Percentiles rank a stretch among this genome's conserved stretches.
Conservation (phyloP, 2,888 invertebrate genomes). For the Drosophila infuscata region DNA sequence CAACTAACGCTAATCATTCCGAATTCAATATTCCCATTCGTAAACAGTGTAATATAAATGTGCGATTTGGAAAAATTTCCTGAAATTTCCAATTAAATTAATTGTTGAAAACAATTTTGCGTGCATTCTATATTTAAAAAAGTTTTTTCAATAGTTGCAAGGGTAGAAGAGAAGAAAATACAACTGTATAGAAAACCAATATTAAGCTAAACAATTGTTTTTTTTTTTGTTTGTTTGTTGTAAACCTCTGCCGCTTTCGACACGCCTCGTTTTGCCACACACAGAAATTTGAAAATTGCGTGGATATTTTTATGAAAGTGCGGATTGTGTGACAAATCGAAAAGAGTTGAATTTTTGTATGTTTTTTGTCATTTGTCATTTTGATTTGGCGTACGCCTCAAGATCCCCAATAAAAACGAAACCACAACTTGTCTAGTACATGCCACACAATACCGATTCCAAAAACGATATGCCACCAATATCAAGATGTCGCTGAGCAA, state of each 20-base stretch:
- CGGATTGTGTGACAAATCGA: neutral
- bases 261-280: neutral
- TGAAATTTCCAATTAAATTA: neutral
- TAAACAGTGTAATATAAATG: neutral
- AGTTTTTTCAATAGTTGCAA: neutral
- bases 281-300: neutral
- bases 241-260: slow-evolving; percentile 4
- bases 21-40: neutral
- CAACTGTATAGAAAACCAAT: neutral
- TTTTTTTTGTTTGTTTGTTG: neutral
- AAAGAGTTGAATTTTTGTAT: neutral
- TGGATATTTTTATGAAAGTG: neutral
- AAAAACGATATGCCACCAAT: neutral
- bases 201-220: neutral
- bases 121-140: neutral
- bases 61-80: neutral
- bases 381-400: slow-evolving; percentile 12
- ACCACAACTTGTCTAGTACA: slow-evolving; percentile 3
- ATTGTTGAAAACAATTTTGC: neutral
- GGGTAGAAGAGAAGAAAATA: neutral
- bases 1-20: neutral
- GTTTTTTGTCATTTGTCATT: slow-evolving; percentile 2
- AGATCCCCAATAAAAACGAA: neutral
- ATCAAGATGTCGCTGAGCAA: slow-evolving; percentile 24
- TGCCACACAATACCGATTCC: slow-evolving; percentile 6